Conservation (phyloP, 2,113 vertebrate genomes). For the Python bivittatus region DNA sequence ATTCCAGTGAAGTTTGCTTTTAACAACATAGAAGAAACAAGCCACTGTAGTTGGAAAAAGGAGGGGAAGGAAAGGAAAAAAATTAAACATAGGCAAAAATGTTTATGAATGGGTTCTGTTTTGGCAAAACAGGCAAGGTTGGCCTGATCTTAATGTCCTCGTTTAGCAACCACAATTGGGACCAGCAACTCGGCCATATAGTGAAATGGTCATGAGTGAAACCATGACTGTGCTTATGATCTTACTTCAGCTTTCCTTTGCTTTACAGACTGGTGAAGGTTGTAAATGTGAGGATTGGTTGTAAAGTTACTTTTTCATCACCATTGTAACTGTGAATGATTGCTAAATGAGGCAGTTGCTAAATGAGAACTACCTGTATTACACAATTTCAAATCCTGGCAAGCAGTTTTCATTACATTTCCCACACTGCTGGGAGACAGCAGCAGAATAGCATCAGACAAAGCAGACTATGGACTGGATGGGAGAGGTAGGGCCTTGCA, state of each 20-base stretch:
- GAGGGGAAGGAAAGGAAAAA: constrained; percentile 13
- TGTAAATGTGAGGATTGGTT: neutral
- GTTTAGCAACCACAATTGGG: neutral
- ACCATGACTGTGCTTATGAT: neutral
- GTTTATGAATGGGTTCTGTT: constrained; percentile 9
- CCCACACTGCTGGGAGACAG: neutral
- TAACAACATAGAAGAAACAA: constrained; percentile 12
- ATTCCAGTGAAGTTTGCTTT: constrained; percentile 1
- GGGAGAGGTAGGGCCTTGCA: neutral
- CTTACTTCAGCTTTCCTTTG: neutral
- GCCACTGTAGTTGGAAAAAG: neutral
- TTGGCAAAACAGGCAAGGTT: neutral
- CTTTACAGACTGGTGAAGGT: neutral
- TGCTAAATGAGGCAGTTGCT: neutral
- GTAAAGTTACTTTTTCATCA: neutral
- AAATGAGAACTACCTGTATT: neutral
- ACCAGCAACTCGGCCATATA: neutral
- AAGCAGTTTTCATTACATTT: neutral
- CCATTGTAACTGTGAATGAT: neutral
- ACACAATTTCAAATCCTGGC: neutral
- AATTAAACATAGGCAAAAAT: neutral
- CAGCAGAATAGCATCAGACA: neutral
- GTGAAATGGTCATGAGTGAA: neutral
- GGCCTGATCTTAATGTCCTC: neutral
- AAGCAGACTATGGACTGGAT: neutral